These are phyloP conservation scores for Ferrisia virgata DNA, from an alignment of 2,888 invertebrate genomes.

Conservation along the genomic window DNA sequence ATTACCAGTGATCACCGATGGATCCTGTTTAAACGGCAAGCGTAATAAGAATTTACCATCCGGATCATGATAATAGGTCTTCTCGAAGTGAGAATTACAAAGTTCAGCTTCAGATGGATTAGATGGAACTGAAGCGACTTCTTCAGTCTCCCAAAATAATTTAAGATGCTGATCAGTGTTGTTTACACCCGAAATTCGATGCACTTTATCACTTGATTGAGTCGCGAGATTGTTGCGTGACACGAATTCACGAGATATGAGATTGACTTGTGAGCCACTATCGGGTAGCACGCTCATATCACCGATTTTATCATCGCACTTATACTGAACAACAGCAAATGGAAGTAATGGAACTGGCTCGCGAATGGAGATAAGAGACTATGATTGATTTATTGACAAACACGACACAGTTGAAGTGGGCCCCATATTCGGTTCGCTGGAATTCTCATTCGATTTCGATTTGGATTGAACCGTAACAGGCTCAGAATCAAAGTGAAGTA, in stretches of 20 bases:
- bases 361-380: too few relatives aligned
- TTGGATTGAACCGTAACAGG: too few relatives aligned
- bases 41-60: too few relatives aligned
- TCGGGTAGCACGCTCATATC: background rate
- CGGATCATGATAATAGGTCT: too few relatives aligned
- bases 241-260: background rate
- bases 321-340: background rate
- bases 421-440: too few relatives aligned
- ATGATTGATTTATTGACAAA: too few relatives aligned
- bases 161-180: background rate
- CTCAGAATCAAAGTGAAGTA: slow-evolving; percentile 24
- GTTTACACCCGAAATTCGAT: background rate
- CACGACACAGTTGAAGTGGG: too few relatives aligned
- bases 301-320: background rate
- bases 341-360: too few relatives aligned
- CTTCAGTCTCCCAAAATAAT: background rate
- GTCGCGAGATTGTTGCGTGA: background rate
- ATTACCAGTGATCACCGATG: too few relatives aligned
- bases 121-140: background rate
- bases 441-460: too few relatives aligned
- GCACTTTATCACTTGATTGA: background rate
- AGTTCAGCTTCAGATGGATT: background rate
- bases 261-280: background rate
- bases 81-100: background rate
- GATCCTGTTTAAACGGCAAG: too few relatives aligned